Percentiles rank a stretch among this genome's conserved stretches.
phyloP scores from a whole-genome alignment of 1,140 invertebrate species.

The Hyposmocoma kahamanoa region DNA sequence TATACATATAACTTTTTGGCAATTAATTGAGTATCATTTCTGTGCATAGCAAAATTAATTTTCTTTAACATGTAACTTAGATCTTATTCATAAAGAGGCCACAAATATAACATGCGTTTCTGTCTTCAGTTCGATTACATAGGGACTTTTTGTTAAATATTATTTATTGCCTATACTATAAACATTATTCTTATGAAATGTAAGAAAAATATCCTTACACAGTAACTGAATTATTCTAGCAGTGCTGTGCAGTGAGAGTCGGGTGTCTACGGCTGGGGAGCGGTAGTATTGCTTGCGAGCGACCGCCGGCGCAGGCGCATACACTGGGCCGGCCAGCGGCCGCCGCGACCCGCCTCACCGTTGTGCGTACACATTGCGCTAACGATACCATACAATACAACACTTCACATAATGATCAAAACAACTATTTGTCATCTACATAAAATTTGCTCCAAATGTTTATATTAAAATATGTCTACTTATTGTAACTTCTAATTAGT shows the following conservation, averaged over 20 bases:
- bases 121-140: slow-evolving; percentile 73
- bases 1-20: slow-evolving; percentile 74
- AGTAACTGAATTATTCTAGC: slow-evolving; percentile 69
- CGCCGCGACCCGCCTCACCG: slow-evolving; percentile 29
- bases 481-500: slow-evolving; percentile 72
- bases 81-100: slow-evolving; percentile 73
- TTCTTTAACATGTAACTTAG: slow-evolving; percentile 72
- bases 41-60: slow-evolving; percentile 74
- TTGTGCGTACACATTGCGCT: slow-evolving; percentile 69
- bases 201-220: slow-evolving; percentile 71
- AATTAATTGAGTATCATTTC: slow-evolving; percentile 74
- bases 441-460: slow-evolving; percentile 72
- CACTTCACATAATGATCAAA: slow-evolving; percentile 71
- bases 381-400: slow-evolving; percentile 46
- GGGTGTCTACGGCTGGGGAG: slow-evolving; percentile 25
- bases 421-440: slow-evolving; percentile 71
- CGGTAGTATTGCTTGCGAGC: slow-evolving; percentile 9
- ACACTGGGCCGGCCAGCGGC: background rate
- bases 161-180: slow-evolving; percentile 69
- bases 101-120: slow-evolving; percentile 73
- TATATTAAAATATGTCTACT: slow-evolving; percentile 73
- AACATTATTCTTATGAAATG: slow-evolving; percentile 67
- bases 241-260: slow-evolving; percentile 67
- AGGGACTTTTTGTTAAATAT: slow-evolving; percentile 71
- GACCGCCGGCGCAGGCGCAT: slow-evolving; percentile 9